These are phyloP conservation scores for Sprattus sprattus DNA, from an alignment of 2,113 vertebrate genomes.

Conservation along the genomic window DNA sequence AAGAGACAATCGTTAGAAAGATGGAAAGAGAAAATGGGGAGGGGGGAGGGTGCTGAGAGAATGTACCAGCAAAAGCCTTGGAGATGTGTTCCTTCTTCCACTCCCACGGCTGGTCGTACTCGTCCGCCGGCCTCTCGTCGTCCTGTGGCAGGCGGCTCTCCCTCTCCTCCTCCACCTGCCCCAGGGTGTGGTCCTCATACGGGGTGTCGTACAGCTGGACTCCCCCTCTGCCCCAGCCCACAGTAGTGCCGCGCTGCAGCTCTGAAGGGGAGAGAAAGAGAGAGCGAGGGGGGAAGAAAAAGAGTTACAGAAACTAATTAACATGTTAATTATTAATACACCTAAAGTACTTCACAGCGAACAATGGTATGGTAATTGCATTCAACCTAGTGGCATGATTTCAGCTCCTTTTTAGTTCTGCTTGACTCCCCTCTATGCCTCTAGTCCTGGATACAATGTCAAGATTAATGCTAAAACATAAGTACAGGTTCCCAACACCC, in stretches of 20 bases:
- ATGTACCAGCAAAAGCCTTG: conserved; percentile 85
- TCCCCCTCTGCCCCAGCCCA: background rate
- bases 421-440: background rate
- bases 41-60: background rate
- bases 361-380: conserved; percentile 10
- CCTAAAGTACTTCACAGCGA: background rate
- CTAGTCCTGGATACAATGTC: background rate
- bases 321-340: conserved; percentile 18
- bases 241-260: conserved; percentile 59
- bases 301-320: conserved; percentile 7
- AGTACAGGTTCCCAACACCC: conserved; percentile 1
- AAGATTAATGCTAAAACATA: conserved; percentile 10
- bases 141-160: conserved; percentile 93
- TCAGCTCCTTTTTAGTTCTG: background rate
- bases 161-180: conserved; percentile 50
- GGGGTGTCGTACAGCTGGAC: conserved; percentile 90
- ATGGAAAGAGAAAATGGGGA: background rate
- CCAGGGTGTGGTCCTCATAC: conserved; percentile 75
- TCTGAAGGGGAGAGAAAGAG: conserved; percentile 52
- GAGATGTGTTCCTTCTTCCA: conserved; percentile 94
- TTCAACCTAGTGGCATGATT: conserved; percentile 11
- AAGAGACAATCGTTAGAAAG: background rate
- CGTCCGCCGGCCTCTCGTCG: conserved; percentile 92
- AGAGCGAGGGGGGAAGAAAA: background rate
- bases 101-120: conserved; percentile 98